A percentile compares a stretch with the other conserved stretches of the same genome.
Conservation (phyloP, 2,888 invertebrate genomes). For the Scaptomyza caliginosa region DNA sequence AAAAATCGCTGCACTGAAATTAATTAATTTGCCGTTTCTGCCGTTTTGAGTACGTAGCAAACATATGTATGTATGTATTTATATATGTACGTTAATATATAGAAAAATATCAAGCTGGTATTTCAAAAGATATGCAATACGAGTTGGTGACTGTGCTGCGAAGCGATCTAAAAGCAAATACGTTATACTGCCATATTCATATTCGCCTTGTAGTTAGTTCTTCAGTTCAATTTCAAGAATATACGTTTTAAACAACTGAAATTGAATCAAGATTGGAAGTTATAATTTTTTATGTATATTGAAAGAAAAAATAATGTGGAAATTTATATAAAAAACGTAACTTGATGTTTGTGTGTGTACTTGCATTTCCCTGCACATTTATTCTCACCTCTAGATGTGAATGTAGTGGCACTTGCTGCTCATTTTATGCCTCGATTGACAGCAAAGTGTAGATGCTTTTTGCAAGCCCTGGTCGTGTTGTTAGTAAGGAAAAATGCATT, state of each 20-base stretch:
- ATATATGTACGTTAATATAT: too few species aligned
- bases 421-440: slow-evolving; percentile 79
- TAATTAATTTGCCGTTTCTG: slow-evolving; percentile 76
- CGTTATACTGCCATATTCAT: too few species aligned
- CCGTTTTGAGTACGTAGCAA: slow-evolving; percentile 23
- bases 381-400: slow-evolving; percentile 22
- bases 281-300: too few species aligned
- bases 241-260: too few species aligned
- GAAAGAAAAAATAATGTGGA: too few species aligned
- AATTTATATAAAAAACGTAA: too few species aligned
- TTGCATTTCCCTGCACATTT: not conserved
- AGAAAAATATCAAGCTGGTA: slow-evolving; percentile 23
- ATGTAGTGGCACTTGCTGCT: slow-evolving; percentile 79
- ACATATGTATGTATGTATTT: too few species aligned
- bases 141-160: not conserved
- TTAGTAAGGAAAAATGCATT: slow-evolving; percentile 6
- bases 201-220: too few species aligned
- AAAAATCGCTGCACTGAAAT: slow-evolving; percentile 78
- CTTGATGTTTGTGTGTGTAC: slow-evolving; percentile 2
- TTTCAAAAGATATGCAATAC: slow-evolving; percentile 37
- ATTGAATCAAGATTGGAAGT: too few species aligned
- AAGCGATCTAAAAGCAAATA: not conserved
- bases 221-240: too few species aligned
- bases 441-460: slow-evolving; percentile 71
- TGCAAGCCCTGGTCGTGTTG: slow-evolving; percentile 22